phyloP scores from a whole-genome alignment of 2,888 invertebrate genomes.

The Ommatoiulus sabulosus region DNA sequence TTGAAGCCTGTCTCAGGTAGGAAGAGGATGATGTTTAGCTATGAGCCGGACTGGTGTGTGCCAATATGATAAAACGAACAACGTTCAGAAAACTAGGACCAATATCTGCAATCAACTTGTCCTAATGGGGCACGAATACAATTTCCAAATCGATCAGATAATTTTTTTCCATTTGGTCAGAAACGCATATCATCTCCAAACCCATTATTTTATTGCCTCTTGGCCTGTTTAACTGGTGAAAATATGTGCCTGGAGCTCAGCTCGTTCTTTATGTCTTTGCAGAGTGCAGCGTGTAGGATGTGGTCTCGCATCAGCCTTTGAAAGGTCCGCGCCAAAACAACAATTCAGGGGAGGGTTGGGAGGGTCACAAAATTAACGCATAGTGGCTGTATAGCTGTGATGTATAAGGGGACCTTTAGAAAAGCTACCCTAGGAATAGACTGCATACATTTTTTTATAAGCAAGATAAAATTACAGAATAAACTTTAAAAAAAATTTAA shows the following conservation, averaged over 20 bases:
- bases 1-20: conserved; percentile 49
- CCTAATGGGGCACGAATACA: conserved; percentile 20
- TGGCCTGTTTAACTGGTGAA: not conserved
- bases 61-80: conserved; percentile 46
- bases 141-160: conserved; percentile 10
- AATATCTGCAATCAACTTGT: conserved; percentile 49
- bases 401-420: too few species aligned
- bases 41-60: conserved; percentile 49
- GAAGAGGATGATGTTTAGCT: conserved; percentile 49
- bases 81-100: conserved; percentile 50
- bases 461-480: too few species aligned
- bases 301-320: not conserved
- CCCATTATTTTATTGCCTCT: not conserved
- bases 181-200: not conserved
- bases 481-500: too few species aligned
- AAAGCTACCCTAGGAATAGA: too few species aligned
- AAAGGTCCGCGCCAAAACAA: not conserved
- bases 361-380: too few species aligned
- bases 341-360: not conserved
- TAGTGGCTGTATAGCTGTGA: too few species aligned
- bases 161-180: conserved; percentile 3
- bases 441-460: too few species aligned
- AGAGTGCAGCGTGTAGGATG: conserved; percentile 42
- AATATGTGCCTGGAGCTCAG: not conserved
- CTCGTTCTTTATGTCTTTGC: conserved; percentile 49